Percentiles rank a stretch among this genome's conserved stretches.
phyloP scores from a whole-genome alignment of 1,140 invertebrate genomes.

The Gonatopus flavifemur region DNA sequence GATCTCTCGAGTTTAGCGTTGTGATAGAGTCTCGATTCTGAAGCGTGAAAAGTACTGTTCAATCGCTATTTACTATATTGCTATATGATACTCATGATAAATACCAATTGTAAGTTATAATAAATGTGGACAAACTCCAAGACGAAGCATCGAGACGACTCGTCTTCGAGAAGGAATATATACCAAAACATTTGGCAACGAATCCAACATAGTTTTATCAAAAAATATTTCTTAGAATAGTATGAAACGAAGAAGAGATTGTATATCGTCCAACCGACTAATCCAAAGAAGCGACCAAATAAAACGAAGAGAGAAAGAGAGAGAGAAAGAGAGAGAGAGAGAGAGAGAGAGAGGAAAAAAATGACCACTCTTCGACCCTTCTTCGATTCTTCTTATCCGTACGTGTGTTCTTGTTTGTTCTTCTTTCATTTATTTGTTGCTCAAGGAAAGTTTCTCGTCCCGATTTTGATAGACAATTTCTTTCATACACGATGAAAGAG shows the following conservation, averaged over 20 bases:
- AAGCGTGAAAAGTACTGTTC: slow-evolving; percentile 20
- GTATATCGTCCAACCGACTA: slow-evolving; percentile 59
- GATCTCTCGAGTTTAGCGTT: slow-evolving; percentile 44
- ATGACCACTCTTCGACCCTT: neutral
- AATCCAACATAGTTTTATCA: too few species aligned
- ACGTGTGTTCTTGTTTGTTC: too few species aligned
- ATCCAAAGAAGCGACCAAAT: slow-evolving; percentile 61
- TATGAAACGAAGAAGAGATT: too few species aligned
- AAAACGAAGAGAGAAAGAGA: slow-evolving; percentile 29
- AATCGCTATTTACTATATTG: too few species aligned
- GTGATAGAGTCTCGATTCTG: slow-evolving; percentile 58
- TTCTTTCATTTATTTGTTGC: neutral
- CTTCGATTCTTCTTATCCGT: neutral
- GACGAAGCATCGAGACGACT: too few species aligned
- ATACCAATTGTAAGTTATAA: too few species aligned
- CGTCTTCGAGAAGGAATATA: too few species aligned
- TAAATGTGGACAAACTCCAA: too few species aligned
- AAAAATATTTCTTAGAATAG: too few species aligned
- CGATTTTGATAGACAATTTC: neutral
- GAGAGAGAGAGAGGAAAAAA: neutral
- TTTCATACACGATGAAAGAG: neutral
- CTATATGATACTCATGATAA: too few species aligned
- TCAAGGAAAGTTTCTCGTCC: neutral
- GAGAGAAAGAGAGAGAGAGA: slow-evolving; percentile 7
- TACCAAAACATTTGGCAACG: too few species aligned